Base-by-base conservation (phyloP, 2,113 vertebrate genomes). In the Machaerirhynchus nigripectus region DNA sequence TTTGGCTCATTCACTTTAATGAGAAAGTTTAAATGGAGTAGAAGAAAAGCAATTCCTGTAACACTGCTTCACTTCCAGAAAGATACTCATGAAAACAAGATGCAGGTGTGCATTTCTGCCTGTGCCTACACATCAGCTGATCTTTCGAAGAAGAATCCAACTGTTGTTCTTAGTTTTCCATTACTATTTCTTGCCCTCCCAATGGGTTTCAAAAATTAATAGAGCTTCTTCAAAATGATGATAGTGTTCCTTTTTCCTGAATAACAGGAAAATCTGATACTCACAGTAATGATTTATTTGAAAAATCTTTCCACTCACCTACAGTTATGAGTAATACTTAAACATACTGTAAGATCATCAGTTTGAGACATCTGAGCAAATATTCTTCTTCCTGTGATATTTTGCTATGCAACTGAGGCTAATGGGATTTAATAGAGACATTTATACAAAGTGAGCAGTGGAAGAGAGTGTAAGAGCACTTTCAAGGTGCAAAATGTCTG, bases 241-340 rank as follows among this genome's bases (percentile, higher is more conserved):
- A n/a, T 59, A 78, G 13, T 80, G 21, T 92, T 96, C 83, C 50
- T 20, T 91, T 47, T 88, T 57, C 67, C 90, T 86, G 65, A 93
- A 81, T 44, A 92, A 39, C 30, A 74, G 76, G 91, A 93, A 95
- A 97, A 95, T 79, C 39, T 86, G 87, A 93, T 87, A 65, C 42
- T 88, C 40, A 31, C 30, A 55, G 61, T 74, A 90, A 93, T 73
- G 46, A 65, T 78, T 95, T 95, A 50, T 64, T 90, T 81, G 35
- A 86, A 88, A 95, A 90, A 78, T 53, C 37, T 95, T 97, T 97
- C 92, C 79, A 91, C 40, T 93, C 83, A 97, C 92, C 87, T 94
- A 67, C 75, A 84, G 37, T 50, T 84, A 65, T 94, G 75, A 91
- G 20, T 75, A 87, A 92, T 80, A 75, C 27, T 80, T 47, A 50